Conservation (phyloP, 2,113 vertebrate species). For the Cinclus mexicanus region DNA sequence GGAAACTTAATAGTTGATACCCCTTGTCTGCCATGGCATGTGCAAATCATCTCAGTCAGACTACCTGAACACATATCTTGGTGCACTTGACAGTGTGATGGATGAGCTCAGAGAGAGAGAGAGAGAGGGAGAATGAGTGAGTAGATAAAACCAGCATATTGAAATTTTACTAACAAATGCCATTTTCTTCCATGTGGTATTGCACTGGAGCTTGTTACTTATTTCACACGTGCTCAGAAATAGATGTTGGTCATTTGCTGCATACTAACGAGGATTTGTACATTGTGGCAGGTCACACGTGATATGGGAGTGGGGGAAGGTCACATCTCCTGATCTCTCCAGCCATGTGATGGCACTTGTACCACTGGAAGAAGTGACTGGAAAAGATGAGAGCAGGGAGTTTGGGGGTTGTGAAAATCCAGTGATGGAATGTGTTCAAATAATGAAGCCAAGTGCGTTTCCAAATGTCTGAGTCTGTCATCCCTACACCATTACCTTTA, state of each 20-base stretch:
- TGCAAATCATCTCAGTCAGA: neutral
- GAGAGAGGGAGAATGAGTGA: neutral
- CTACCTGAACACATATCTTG: neutral
- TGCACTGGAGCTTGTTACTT: neutral
- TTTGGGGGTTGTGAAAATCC: neutral
- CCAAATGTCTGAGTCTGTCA: neutral
- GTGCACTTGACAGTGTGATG: neutral
- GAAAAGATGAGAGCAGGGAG: neutral
- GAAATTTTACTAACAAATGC: neutral
- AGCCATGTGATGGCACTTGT: accelerated
- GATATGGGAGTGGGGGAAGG: neutral
- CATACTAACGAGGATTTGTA: neutral
- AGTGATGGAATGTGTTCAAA: neutral
- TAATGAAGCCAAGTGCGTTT: neutral
- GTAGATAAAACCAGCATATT: neutral
- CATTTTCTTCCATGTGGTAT: neutral
- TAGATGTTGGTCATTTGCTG: neutral
- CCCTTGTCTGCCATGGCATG: neutral
- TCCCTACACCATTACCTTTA: neutral
- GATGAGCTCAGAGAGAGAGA: neutral
- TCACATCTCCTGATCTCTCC: neutral
- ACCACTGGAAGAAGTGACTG: neutral
- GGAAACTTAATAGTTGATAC: neutral
- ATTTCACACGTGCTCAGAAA: neutral
- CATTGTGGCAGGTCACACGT: neutral